Base-by-base conservation (phyloP, 2,797 vertebrate species). In the Oreochromis mossambicus region DNA sequence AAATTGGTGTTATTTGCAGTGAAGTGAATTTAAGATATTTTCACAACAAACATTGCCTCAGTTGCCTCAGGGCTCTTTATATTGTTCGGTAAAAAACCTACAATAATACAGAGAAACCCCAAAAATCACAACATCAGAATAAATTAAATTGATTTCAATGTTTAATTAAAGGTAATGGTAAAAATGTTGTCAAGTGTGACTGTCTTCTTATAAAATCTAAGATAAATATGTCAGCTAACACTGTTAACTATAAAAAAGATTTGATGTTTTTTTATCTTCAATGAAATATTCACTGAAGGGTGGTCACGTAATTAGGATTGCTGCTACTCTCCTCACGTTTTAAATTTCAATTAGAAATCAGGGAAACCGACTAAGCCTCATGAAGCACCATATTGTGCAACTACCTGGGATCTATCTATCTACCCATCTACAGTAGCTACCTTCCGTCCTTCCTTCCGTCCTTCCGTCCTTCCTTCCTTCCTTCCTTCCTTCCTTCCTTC, bases 401-500 rank as follows among this genome's bases (percentile, higher is more conserved):
- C 19, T 26, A 73, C 32, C 32, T 9, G 43, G 21, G 26, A 3
- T 66, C 19, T 0, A 38, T 4, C 55, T 0, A 3, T 3, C 15
- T 1, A 29, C 6, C 14, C 3, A 26, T 9, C 55, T 7, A 26
- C 26, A 26, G 26, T 26, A 26, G 26, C 26, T 26, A 4, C 26
- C 26, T 26, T 26, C 26, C 26, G 4, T 34, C 32, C 6, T 26
- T 34, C 7, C 34, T 7, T 34, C 7, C 34, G 0, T 34, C 7
- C 34, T 7, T 34, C 7, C 34, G 7, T 34, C 7, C 34, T 7
- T 34, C 7, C 34, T 32, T 32, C 32, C 6, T 26, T 34, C 7
- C 34, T 8, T 34, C 7, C 34, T 8, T 34, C 7, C 34, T 8
- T 34, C 7, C 34, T 32, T 32, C 6, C 32, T 32, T 32, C 32